Percentiles rank a stretch among this genome's conserved stretches.
phyloP scores from a whole-genome alignment of 2,113 vertebrate species.

The Hippocampus barbouri region DNA sequence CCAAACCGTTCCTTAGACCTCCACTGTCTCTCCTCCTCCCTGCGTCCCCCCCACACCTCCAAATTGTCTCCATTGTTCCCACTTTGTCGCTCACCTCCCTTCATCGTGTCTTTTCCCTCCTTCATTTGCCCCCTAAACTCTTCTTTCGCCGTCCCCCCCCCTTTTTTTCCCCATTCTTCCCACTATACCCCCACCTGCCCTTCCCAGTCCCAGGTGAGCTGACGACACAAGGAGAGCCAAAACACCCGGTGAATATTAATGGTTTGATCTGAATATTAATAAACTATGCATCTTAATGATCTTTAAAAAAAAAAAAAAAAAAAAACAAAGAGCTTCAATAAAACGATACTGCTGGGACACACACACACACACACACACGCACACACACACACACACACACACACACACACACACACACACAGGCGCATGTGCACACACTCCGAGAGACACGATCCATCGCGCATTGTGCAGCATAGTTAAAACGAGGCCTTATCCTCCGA shows the following conservation, averaged over 20 bases:
- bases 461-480: constrained; percentile 65
- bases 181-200: constrained; percentile 48
- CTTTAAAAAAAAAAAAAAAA: constrained; percentile 38
- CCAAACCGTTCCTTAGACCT: constrained; percentile 46
- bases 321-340: constrained; percentile 53
- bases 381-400: neutral
- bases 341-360: constrained; percentile 10
- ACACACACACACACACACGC: too few relatives aligned
- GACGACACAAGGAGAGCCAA: constrained; percentile 73
- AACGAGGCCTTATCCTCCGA: constrained; percentile 65
- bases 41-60: constrained; percentile 15
- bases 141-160: constrained; percentile 25
- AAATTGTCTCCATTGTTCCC: constrained; percentile 26
- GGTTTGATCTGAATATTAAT: constrained; percentile 75
- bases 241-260: constrained; percentile 72
- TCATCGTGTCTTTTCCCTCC: constrained; percentile 37
- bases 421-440: constrained; percentile 22
- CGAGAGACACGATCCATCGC: constrained; percentile 54
- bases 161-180: constrained; percentile 25
- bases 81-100: constrained; percentile 25
- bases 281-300: constrained; percentile 70
- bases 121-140: constrained; percentile 42
- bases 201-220: constrained; percentile 74
- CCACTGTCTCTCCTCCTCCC: constrained; percentile 34
- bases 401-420: constrained; percentile 6